Evolutionary conservation across 2,797 vertebrate species (phyloP), one percentile per base, ranked within the genome.

Genomic region (Argyrosomus regius): DNA sequence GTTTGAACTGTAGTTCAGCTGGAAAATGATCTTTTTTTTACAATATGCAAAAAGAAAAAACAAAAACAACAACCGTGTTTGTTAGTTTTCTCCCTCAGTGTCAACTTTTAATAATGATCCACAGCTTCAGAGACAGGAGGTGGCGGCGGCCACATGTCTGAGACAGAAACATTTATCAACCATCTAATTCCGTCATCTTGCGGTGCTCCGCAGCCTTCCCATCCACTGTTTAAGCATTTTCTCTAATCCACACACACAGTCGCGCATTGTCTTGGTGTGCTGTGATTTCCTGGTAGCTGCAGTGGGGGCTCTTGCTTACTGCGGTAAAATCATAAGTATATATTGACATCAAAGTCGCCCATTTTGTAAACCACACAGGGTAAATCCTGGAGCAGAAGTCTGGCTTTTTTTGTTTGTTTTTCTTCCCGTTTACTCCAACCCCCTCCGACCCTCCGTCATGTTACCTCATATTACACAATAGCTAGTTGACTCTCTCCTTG

Each of bases 341-440:
- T 78, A 66, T 60, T 89, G 74, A 82, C 84, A 87, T 90, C 65
- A 87, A 81, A 86, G 83, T 67, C 35, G 8, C 11, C 28, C 46
- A 18, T 72, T 86, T 72, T 52, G 20, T 70, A 62, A 86, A 84
- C 77, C 84, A 28, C 75, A 28, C 62, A 50, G 57, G 64, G 72
- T 67, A 75, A 88, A 68, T 59, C 24, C 53, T 50, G 61, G 49
- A 79, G 77, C 69, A 85, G 59, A 82, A 62, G 54, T 84, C 74
- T 76, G 52, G 20, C 56, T 74, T 35, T 9, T 72, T 26, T 80
- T 77, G 45, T 85, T 88, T 88, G 45, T 81, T 82, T 85, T 75
- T 64, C 62, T 82, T 81, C 67, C 48, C 59, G 31, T 77, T 81
- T 54, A 54, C 53, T 59, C 63, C 58, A 10, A 39, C 48, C 72